Base-by-base conservation (phyloP, 1,140 invertebrate genomes). In the Drosophila murphyi region DNA sequence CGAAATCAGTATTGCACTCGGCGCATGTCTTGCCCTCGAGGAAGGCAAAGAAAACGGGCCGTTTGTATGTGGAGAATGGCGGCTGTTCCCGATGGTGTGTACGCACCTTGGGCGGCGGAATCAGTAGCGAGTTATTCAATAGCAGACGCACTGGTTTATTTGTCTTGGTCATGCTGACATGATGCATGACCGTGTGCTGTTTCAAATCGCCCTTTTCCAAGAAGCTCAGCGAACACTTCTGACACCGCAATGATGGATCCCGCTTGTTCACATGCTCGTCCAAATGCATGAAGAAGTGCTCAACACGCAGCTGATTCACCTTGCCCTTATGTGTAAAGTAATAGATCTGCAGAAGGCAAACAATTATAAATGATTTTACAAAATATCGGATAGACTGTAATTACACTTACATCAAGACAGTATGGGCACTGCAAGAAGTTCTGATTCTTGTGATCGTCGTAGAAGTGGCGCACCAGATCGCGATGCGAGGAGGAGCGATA, bases 401-500 rank as follows among this genome's bases (percentile, higher is more conserved):
- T 31, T 4, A 0, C 7, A 86, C 83, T 87, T 63, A 95, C 94
- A 92, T 96, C 96, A 35, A 97, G 92, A 89, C 96, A 97, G 76
- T 95, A 95, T 4, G 96, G 96, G 86, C 96, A 97, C 76, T 96
- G 95, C 20, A 96, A 90, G 32, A 94, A 94, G 45, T 94, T 94
- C 3, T 94, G 93, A 64, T 94, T 94, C 32, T 94, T 93, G 83
- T 97, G 96, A 34, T 92, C 81, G 45, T 94, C 92, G 78, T 95
- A 95, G 87, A 95, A 96, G 93, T 97, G 97, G 83, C 96, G 95
- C 50, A 96, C 94, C 28, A 95, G 93, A 72, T 95, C 94, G 69
- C 95, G 95, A 90, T 97, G 96, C 64, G 96, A 95, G 5, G 96
- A 97, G 10, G 95, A 95, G 43, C 96, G 94, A 92, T 96, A 97